Conservation (phyloP, 1,140 invertebrate species). For the Papilio xuthus region DNA sequence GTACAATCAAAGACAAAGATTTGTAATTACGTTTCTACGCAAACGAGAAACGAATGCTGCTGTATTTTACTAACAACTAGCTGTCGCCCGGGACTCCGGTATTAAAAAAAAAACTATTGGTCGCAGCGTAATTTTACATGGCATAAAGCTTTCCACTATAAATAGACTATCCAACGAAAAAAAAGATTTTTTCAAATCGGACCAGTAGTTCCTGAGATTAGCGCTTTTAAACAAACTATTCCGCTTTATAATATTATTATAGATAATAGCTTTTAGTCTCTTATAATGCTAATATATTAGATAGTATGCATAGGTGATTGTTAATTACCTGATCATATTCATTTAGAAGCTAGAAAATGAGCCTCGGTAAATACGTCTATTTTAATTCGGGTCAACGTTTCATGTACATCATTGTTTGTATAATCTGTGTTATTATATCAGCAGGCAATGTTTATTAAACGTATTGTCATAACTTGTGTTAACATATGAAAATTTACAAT, state of each 20-base stretch:
- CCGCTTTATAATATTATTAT: too few species aligned
- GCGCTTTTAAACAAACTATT: too few species aligned
- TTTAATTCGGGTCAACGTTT: constrained; percentile 35
- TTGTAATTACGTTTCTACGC: background rate
- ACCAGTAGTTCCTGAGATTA: too few species aligned
- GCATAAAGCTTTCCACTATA: too few species aligned
- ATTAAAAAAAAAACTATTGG: too few species aligned
- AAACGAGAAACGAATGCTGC: background rate
- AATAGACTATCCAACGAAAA: too few species aligned
- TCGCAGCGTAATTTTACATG: too few species aligned
- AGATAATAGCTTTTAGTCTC: constrained; percentile 14
- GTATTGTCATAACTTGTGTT: background rate
- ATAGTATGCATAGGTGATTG: constrained; percentile 10
- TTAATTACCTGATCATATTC: constrained; percentile 26
- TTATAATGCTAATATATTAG: background rate
- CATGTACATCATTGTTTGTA: constrained; percentile 21
- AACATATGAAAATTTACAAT: too few species aligned
- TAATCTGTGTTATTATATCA: constrained; percentile 24
- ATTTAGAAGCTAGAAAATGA: constrained; percentile 3
- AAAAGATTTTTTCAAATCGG: too few species aligned
- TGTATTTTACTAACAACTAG: constrained; percentile 4
- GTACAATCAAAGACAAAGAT: background rate
- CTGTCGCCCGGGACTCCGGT: too few species aligned
- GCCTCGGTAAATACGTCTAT: constrained; percentile 29
- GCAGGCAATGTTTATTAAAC: background rate